Conservation (phyloP, 2,113 vertebrate genomes). For the Hippolais icterina region DNA sequence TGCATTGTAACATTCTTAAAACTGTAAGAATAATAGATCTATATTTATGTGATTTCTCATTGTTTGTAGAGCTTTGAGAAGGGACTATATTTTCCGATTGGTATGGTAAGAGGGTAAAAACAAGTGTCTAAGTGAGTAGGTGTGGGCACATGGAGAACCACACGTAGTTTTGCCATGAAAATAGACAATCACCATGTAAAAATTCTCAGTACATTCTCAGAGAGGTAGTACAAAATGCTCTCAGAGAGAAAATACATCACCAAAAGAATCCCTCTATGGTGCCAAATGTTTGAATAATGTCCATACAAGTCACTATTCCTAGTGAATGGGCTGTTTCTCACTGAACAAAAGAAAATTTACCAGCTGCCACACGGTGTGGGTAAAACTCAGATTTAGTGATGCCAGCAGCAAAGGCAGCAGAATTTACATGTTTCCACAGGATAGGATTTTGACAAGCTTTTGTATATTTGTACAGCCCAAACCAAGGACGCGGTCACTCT, state of each 20-base stretch:
- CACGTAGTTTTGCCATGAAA: neutral
- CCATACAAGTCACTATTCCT: neutral
- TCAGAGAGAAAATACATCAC: neutral
- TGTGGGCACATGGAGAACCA: neutral
- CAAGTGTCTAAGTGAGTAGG: neutral
- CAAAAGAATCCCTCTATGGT: neutral
- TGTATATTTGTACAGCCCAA: neutral
- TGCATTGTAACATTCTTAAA: neutral
- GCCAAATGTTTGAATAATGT: neutral
- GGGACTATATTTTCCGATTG: neutral
- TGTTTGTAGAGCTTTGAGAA: neutral
- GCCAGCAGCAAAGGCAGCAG: neutral
- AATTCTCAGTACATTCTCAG: neutral
- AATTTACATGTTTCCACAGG: neutral
- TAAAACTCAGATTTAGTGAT: conserved; percentile 13
- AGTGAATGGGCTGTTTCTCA: neutral
- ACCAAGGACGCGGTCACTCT: neutral
- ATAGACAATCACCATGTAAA: neutral
- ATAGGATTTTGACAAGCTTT: neutral
- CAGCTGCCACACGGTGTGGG: neutral
- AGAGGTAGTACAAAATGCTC: neutral
- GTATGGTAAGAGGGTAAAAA: neutral
- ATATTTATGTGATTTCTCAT: neutral
- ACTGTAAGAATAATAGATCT: neutral
- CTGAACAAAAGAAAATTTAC: conserved; percentile 2